Evolutionary conservation across 2,797 vertebrate genomes (phyloP).

Genomic region (Sebastes aleutianus): DNA sequence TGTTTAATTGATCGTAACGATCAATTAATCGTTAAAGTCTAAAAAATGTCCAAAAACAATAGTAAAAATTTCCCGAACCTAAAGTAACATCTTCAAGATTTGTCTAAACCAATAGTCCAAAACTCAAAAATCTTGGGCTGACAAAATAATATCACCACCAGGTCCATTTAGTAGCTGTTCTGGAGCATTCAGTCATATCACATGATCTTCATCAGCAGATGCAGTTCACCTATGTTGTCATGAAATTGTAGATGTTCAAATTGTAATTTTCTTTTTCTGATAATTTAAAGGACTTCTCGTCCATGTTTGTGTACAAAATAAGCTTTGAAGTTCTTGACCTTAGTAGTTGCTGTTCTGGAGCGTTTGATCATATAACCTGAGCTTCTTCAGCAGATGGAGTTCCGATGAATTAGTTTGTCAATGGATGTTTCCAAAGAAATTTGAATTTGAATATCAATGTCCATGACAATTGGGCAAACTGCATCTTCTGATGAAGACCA

Average conservation of each 20-base stretch:
- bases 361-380: background rate
- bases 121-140: no score
- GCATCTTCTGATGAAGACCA: background rate
- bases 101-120: no score
- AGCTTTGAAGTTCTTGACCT: background rate
- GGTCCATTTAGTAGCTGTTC: background rate
- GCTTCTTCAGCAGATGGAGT: background rate
- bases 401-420: background rate
- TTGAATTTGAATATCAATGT: background rate
- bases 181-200: background rate
- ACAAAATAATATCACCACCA: no score
- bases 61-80: background rate
- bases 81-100: background rate
- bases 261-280: no score
- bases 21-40: background rate
- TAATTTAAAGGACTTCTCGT: accelerated
- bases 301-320: background rate
- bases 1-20: background rate
- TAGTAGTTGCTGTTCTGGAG: background rate
- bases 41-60: background rate
- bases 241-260: background rate
- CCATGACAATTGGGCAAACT: background rate
- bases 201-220: background rate
- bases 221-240: background rate
- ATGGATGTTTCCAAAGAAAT: background rate